A percentile compares a stretch with the other conserved stretches of the same genome.
Evolutionary conservation across 1,140 invertebrate species (phyloP).

Genomic region (Lordiphosa clarofinis): DNA sequence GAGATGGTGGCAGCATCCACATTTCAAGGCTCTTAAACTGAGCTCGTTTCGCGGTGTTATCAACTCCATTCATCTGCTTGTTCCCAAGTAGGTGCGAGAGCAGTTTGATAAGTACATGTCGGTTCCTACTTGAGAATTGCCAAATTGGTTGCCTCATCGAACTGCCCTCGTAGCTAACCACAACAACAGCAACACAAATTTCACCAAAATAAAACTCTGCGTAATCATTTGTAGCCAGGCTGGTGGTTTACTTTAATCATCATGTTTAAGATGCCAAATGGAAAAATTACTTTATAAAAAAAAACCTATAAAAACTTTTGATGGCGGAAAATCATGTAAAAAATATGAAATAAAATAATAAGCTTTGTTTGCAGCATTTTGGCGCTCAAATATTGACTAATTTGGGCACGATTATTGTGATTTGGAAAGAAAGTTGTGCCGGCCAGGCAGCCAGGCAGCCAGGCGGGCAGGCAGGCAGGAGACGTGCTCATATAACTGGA

Average conservation of each 20-base stretch:
- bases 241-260: constrained; percentile 64
- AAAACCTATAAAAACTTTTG: constrained; percentile 31
- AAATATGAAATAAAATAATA: constrained; percentile 68
- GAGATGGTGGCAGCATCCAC: constrained; percentile 36
- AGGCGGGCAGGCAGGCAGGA: constrained; percentile 10
- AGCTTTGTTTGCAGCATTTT: constrained; percentile 62
- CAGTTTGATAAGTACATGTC: too few relatives aligned
- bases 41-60: constrained; percentile 64
- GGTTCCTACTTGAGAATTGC: too few relatives aligned
- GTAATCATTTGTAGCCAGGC: constrained; percentile 68
- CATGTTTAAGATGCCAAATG: constrained; percentile 66
- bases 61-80: constrained; percentile 27
- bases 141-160: constrained; percentile 12
- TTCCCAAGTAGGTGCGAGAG: constrained; percentile 28
- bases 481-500: constrained; percentile 62
- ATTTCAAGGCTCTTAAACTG: constrained; percentile 45
- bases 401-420: constrained; percentile 75
- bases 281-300: constrained; percentile 62
- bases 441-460: constrained; percentile 14
- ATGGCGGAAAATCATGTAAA: constrained; percentile 9
- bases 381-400: constrained; percentile 75
- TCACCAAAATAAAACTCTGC: constrained; percentile 52
- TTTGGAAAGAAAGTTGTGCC: constrained; percentile 66
- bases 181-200: constrained; percentile 27
- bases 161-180: constrained; percentile 3